A percentile compares a stretch with the other conserved stretches of the same genome.
Conservation (phyloP, 2,797 vertebrate species). For the Xenentodon cancila region DNA sequence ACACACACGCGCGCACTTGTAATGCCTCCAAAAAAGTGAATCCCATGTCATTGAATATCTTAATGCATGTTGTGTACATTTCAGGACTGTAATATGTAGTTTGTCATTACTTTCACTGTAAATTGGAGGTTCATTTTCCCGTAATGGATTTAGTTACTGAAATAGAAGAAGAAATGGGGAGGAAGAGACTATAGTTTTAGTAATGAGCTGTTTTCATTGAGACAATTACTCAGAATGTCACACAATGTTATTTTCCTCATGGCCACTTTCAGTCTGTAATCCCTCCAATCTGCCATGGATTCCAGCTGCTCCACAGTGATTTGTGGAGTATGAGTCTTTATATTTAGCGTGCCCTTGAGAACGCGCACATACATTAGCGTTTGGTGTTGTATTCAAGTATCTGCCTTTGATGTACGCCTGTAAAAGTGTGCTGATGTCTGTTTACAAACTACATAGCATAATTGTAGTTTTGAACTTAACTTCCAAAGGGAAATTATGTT, state of each 20-base stretch:
- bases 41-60: constrained; percentile 4
- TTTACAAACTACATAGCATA: not conserved
- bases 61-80: constrained; percentile 32
- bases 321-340: constrained; percentile 33
- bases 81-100: constrained; percentile 56
- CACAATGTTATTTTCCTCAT: constrained; percentile 70
- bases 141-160: constrained; percentile 59
- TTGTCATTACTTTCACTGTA: constrained; percentile 29
- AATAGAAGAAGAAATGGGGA: constrained; percentile 6
- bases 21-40: constrained; percentile 6
- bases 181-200: constrained; percentile 50
- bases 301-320: constrained; percentile 68
- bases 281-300: constrained; percentile 69
- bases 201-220: constrained; percentile 77
- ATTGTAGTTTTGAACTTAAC: not conserved
- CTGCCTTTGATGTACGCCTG: constrained; percentile 1
- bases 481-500: not conserved
- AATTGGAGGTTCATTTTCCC: constrained; percentile 42
- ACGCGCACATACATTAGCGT: constrained; percentile 9
- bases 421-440: constrained; percentile 11
- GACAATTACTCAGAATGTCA: constrained; percentile 80
- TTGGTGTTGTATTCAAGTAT: constrained; percentile 5
- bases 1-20: no score
- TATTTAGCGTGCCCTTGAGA: constrained; percentile 21
- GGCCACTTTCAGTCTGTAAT: constrained; percentile 70